phyloP scores from a whole-genome alignment of 64 coral and sea anemone genomes.

The Hydrozoanthus tunicans region DNA sequence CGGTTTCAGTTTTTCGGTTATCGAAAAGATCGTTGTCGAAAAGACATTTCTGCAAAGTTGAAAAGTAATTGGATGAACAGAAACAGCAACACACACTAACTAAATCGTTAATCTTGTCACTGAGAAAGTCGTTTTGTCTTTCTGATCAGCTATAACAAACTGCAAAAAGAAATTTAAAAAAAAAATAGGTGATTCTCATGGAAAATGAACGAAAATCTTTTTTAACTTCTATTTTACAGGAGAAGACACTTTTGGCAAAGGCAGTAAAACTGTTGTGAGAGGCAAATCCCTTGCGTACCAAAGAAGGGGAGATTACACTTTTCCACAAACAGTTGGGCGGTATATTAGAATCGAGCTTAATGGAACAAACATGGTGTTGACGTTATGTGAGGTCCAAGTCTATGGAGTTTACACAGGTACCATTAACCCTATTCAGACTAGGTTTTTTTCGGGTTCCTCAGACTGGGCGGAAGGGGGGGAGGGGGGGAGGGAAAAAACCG shows the following conservation, averaged over 20 bases:
- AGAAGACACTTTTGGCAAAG: not conserved
- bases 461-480: no score
- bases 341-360: constrained; percentile 7
- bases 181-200: not conserved
- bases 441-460: no score
- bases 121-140: not conserved
- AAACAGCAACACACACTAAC: not conserved
- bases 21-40: no score
- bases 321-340: not conserved
- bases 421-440: no score
- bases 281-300: not conserved
- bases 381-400: constrained; percentile 16
- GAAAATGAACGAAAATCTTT: not conserved
- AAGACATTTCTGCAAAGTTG: no score
- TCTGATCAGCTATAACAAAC: no score
- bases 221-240: not conserved
- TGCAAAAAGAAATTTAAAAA: not conserved
- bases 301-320: not conserved
- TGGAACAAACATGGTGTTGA: constrained; percentile 4
- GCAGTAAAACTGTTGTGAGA: not conserved
- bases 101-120: not conserved
- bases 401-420: constrained; percentile 38
- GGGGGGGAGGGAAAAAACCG: no score
- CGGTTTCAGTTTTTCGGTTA: no score
- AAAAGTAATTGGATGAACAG: no score